Percentiles rank a stretch among this genome's conserved stretches.
Evolutionary conservation across 2,113 vertebrate species (phyloP).

Genomic region (Alaudala cheleensis): DNA sequence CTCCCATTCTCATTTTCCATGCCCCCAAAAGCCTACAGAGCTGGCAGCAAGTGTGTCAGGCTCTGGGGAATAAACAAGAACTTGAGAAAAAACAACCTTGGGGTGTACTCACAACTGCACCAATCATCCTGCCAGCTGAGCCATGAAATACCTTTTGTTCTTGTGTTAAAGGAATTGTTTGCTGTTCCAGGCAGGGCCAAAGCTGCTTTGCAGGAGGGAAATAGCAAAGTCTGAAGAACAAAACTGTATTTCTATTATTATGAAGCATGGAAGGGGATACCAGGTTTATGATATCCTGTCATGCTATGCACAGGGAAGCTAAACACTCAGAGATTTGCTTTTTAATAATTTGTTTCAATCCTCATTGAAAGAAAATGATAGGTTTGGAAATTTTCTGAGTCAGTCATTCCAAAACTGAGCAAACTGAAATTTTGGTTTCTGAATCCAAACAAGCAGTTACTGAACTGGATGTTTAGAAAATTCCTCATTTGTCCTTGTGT

Average conservation of each 20-base stretch:
- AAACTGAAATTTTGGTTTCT: not conserved
- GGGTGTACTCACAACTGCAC: slow-evolving; percentile 25
- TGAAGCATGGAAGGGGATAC: not conserved
- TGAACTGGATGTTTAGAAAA: not conserved
- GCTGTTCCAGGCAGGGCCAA: slow-evolving; percentile 20
- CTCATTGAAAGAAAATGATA: not conserved
- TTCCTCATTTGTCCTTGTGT: not conserved
- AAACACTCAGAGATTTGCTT: not conserved
- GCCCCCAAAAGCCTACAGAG: not conserved
- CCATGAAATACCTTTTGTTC: slow-evolving; percentile 51
- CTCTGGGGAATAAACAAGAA: slow-evolving; percentile 16
- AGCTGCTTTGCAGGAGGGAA: slow-evolving; percentile 37
- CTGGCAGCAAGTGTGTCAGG: not conserved
- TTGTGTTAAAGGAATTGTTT: slow-evolving; percentile 11
- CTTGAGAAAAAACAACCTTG: not conserved
- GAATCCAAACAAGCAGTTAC: not conserved
- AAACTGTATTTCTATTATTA: not conserved
- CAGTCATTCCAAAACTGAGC: not conserved
- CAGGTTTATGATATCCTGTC: not conserved
- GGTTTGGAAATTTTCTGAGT: not conserved
- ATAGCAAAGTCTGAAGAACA: not conserved
- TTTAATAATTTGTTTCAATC: not conserved
- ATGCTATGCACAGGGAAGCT: not conserved
- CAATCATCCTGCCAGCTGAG: slow-evolving; percentile 30
- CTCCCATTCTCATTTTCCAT: not conserved